Conservation (phyloP, 2,888 invertebrate genomes). For the Melitaea athalia region DNA sequence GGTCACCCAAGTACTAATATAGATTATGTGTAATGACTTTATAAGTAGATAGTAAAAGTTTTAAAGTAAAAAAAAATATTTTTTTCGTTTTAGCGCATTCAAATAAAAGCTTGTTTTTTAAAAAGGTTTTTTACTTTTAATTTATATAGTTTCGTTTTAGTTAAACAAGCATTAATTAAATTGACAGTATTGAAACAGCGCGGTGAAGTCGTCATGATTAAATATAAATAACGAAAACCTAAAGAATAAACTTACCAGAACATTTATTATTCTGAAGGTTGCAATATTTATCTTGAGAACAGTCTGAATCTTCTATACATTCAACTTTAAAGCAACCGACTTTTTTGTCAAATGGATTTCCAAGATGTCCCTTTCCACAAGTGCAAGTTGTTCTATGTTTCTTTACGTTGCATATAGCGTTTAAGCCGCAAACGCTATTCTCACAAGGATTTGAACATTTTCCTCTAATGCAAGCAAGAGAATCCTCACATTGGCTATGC, state of each 20-base stretch:
- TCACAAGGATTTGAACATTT: conserved; percentile 93
- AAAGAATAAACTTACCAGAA: conserved; percentile 80
- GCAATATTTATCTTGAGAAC: conserved; percentile 88
- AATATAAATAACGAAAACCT: conserved; percentile 12
- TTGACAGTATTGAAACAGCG: too few species aligned
- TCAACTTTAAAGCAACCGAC: conserved; percentile 95
- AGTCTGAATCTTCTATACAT: conserved; percentile 89
- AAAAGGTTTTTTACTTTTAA: too few species aligned
- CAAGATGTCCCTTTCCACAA: conserved; percentile 91
- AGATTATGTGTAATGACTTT: too few species aligned
- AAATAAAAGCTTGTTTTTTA: too few species aligned
- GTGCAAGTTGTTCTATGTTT: conserved; percentile 88
- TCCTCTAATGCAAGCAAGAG: conserved; percentile 87
- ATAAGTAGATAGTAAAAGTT: too few species aligned
- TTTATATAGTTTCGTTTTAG: too few species aligned
- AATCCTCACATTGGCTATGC: conserved; percentile 88
- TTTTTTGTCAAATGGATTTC: conserved; percentile 88
- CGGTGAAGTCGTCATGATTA: neutral
- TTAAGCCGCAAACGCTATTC: conserved; percentile 86
- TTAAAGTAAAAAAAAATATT: too few species aligned
- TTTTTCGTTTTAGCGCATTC: too few species aligned
- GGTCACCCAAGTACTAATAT: too few species aligned
- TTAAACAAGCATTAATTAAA: neutral
- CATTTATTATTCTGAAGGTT: conserved; percentile 89
- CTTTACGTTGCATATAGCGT: conserved; percentile 88